These are phyloP conservation scores for Enhydra lutris DNA, from an alignment of 2,113 vertebrate species.

Conservation along the genomic window DNA sequence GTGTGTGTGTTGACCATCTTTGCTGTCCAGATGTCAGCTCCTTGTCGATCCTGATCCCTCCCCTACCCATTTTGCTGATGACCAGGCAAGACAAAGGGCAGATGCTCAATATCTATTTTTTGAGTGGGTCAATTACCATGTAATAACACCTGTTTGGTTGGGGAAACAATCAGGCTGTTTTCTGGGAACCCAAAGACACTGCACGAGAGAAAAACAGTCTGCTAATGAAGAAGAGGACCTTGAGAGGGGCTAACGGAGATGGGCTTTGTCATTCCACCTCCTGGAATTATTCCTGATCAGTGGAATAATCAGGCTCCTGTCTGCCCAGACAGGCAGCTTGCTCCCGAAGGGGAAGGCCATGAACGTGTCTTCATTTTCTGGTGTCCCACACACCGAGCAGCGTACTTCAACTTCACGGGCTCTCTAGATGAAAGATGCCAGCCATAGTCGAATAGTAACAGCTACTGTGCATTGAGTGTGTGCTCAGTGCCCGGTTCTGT, in stretches of 20 bases:
- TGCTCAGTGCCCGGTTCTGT: neutral
- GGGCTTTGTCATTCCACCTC: neutral
- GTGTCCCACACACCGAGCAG: rapidly evolving
- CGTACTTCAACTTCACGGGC: neutral
- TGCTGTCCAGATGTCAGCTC: neutral
- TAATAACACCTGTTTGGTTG: neutral
- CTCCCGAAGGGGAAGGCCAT: neutral
- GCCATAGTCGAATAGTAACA: neutral
- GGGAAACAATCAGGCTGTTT: neutral
- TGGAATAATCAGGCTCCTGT: neutral
- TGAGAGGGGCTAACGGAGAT: neutral
- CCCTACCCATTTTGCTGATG: neutral
- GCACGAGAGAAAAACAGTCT: neutral
- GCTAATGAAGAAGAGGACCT: neutral
- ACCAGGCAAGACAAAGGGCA: too few relatives aligned
- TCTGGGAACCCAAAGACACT: neutral
- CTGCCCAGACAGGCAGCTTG: neutral
- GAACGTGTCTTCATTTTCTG: neutral
- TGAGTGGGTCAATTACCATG: neutral
- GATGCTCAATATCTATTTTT: neutral
- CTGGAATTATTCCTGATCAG: neutral
- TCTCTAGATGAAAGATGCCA: neutral
- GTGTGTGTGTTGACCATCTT: neutral
- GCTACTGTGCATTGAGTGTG: neutral
- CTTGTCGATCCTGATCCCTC: neutral